phyloP scores from a whole-genome alignment of 1,140 invertebrate species.

The Oryzaephilus surinamensis region DNA sequence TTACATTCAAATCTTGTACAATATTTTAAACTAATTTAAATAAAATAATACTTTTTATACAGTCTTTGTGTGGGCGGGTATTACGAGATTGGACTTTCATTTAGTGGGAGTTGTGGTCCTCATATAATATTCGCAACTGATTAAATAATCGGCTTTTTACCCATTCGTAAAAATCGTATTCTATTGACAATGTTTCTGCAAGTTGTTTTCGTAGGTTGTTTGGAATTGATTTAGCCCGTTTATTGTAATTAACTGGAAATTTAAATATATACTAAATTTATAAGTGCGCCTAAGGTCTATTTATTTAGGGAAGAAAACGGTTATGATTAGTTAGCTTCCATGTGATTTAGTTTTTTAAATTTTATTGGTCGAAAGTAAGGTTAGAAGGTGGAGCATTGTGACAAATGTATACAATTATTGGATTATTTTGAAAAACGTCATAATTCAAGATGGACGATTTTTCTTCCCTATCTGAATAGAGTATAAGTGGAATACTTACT shows the following conservation, averaged over 20 bases:
- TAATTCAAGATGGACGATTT: too few species aligned
- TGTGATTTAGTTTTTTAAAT: too few species aligned
- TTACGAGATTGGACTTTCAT: neutral
- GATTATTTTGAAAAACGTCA: too few species aligned
- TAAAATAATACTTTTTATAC: conserved; percentile 5
- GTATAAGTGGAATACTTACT: conserved; percentile 40
- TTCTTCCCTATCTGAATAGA: too few species aligned
- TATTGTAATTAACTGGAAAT: conserved; percentile 17
- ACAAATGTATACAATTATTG: too few species aligned
- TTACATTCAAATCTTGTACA: neutral
- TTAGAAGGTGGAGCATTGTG: too few species aligned
- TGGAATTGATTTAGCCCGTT: conserved; percentile 7
- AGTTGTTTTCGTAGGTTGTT: conserved; percentile 4
- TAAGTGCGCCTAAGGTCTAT: neutral
- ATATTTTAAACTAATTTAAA: conserved; percentile 1
- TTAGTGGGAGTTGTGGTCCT: conserved; percentile 10
- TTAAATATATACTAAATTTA: neutral
- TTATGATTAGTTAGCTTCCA: too few species aligned
- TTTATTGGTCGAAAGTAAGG: too few species aligned
- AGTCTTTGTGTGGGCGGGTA: conserved; percentile 12
- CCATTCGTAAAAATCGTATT: conserved; percentile 55
- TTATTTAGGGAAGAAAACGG: too few species aligned
- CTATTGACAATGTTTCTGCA: conserved; percentile 38
- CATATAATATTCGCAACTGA: conserved; percentile 25
- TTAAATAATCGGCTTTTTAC: conserved; percentile 44